Percentiles rank a stretch among this genome's conserved stretches.
These are phyloP conservation scores for Pseudopodoces humilis DNA, from an alignment of 2,113 vertebrate genomes.

Conservation along the genomic window DNA sequence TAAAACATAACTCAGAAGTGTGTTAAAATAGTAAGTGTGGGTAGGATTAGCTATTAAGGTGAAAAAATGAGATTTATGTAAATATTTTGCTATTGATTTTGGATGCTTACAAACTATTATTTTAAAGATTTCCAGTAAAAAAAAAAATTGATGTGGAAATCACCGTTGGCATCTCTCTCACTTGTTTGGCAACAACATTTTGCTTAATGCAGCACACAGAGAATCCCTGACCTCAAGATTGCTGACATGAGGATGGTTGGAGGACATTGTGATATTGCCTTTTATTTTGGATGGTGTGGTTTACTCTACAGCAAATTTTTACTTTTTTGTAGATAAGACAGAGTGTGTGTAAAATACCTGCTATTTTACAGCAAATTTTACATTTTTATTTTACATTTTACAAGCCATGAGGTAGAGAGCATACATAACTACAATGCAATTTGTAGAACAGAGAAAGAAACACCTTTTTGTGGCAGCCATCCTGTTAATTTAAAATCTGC, in stretches of 20 bases:
- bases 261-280: neutral
- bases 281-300: neutral
- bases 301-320: neutral
- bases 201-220: neutral
- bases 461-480: neutral
- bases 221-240: neutral
- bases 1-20: neutral
- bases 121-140: neutral
- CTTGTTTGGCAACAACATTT: neutral
- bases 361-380: no score
- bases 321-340: neutral
- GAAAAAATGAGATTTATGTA: neutral
- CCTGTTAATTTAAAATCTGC: neutral
- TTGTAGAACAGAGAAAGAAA: neutral
- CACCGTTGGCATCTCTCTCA: neutral
- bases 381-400: neutral
- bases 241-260: neutral
- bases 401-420: neutral
- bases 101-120: neutral
- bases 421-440: neutral
- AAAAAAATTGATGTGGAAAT: neutral
- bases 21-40: neutral
- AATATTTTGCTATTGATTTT: neutral
- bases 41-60: neutral
- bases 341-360: neutral